Conservation (phyloP, 2,888 invertebrate genomes). For the Gastrophysa polygoni region DNA sequence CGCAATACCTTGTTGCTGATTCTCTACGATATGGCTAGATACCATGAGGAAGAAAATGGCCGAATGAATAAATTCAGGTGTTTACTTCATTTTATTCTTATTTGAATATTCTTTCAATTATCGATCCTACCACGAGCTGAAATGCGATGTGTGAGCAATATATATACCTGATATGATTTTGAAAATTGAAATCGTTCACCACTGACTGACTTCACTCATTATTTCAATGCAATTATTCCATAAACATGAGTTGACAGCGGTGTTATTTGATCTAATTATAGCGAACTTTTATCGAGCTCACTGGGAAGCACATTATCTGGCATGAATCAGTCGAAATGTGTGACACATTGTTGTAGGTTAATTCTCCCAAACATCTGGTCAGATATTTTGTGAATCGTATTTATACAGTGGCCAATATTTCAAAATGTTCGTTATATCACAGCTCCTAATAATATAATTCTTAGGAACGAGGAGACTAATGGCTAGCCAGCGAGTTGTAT, state of each 20-base stretch:
- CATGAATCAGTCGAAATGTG: not conserved
- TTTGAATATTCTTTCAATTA: no score
- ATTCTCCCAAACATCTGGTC: slow-evolving; percentile 21
- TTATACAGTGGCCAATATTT: slow-evolving; percentile 19
- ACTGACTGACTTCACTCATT: not conserved
- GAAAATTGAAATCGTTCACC: not conserved
- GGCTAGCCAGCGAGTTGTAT: not conserved
- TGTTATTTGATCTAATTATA: not conserved
- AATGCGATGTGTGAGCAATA: no score
- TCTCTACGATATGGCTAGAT: no score
- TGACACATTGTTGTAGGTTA: slow-evolving; percentile 15
- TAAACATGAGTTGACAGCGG: not conserved
- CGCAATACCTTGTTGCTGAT: no score
- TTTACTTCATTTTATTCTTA: no score
- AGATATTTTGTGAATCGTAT: slow-evolving; percentile 14
- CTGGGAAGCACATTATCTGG: not conserved
- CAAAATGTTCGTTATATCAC: slow-evolving; percentile 22
- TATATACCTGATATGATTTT: not conserved
- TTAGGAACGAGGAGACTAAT: not conserved
- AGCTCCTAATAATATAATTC: not conserved
- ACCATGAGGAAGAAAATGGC: no score
- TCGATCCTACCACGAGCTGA: no score
- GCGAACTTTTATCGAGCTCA: not conserved
- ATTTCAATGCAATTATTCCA: not conserved
- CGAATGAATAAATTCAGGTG: no score